phyloP scores from a whole-genome alignment of 2,113 vertebrate species.

The Microcebus tavaratra region DNA sequence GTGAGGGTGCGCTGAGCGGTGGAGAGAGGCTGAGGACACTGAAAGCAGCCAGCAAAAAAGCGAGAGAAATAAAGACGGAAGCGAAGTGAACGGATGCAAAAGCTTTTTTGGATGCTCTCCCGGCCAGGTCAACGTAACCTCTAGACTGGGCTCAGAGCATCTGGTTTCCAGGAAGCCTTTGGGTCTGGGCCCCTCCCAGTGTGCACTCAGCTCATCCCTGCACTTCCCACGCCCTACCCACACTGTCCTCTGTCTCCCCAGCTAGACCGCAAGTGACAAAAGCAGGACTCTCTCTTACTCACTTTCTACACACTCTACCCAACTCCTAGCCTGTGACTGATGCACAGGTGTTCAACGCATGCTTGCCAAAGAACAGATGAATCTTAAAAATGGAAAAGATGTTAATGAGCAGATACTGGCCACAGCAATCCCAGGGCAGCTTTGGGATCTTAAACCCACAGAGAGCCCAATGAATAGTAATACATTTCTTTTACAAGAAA shows the following conservation, averaged over 20 bases:
- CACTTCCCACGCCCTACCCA: not conserved
- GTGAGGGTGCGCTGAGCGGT: not conserved
- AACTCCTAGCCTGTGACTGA: not conserved
- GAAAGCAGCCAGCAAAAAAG: not conserved
- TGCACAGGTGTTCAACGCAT: not conserved
- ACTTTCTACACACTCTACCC: not conserved
- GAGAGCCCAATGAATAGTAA: not conserved
- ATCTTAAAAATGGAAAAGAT: not conserved
- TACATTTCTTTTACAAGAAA: not conserved
- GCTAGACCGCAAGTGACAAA: not conserved
- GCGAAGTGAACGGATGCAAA: not conserved
- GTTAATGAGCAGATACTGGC: not conserved
- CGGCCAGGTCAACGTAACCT: not conserved
- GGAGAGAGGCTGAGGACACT: not conserved
- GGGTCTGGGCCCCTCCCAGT: not conserved
- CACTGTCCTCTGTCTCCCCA: not conserved
- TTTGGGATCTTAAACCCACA: not conserved
- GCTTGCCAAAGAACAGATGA: not conserved
- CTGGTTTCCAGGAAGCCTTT: not conserved
- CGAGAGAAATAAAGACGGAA: not conserved
- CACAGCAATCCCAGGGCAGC: not conserved
- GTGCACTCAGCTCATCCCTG: not conserved
- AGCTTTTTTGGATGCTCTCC: not conserved
- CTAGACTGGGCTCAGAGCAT: not conserved
- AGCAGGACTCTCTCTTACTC: not conserved